Base-by-base conservation (phyloP, 2,113 vertebrate genomes). In the Chunga burmeisteri region DNA sequence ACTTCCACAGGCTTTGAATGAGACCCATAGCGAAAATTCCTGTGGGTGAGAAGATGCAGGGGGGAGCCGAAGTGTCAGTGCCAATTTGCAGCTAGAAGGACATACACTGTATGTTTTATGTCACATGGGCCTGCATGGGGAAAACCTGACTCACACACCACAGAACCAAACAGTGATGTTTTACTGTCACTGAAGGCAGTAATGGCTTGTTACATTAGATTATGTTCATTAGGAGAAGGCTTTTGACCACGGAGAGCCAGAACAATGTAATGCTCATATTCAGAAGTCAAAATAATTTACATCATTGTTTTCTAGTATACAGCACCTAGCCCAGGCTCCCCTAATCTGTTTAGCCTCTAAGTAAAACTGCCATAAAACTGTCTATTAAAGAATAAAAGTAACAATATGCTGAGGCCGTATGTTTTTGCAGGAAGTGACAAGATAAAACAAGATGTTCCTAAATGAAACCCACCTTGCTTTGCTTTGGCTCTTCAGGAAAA, bases 41-140 rank as follows among this genome's bases (percentile, higher is more conserved):
- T 95, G 96, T 90, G 93, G 94, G 91, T 96, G 93, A 95, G 96
- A 97, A 93, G 96, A 86, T 83, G 78, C 22, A 0, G 44, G 74
- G n/a, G 58, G 72, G 23, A 86, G 67, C 53, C 86, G 84, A 70
- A 95, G 52, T 10, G 58, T 50, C 91, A 66, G 89, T 91, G 87
- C 81, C 89, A 90, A 29, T 77, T 44, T 86, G 66, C 81, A 93
- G 84, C 81, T 34, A 85, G 84, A 94, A 95, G 89, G 81, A 63
- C 85, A 83, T 15, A 66, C 47, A 55, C 14, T 90, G 81, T 91
- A 25, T 29, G 30, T 32, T 83, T 62, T 70, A 59, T 14, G 46
- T 86, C 86, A 90, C 81, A 70, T 72, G 59, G 81, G 90, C 34
- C 34, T 62, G 79, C 63, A 73, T 3, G 40, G 78, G 81, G 81